Evolutionary conservation across 2,797 vertebrate species (phyloP).

Genomic region (Bradypodion ventrale): DNA sequence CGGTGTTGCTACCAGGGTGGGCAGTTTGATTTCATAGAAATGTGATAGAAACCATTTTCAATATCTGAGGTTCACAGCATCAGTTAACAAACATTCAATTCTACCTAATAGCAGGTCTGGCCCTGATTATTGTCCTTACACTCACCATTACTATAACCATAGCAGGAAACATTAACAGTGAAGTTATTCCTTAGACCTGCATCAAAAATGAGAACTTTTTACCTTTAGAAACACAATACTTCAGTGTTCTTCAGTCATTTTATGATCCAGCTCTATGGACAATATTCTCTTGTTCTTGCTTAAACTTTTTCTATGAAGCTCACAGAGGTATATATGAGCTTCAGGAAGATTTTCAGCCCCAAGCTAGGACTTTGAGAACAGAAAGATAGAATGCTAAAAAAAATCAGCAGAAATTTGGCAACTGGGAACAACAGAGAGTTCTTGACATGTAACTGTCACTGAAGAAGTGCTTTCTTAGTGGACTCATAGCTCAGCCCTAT

Average conservation of each 20-base stretch:
- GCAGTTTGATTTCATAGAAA: too few species aligned
- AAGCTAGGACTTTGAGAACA: too few species aligned
- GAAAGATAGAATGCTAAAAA: not conserved
- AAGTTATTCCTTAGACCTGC: not conserved
- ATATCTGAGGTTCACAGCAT: too few species aligned
- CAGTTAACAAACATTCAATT: too few species aligned
- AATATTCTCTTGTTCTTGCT: not conserved
- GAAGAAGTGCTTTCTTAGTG: not conserved
- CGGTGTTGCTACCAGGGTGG: too few species aligned
- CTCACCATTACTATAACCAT: not conserved
- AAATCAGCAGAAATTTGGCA: not conserved
- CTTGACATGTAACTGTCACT: not conserved
- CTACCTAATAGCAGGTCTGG: too few species aligned
- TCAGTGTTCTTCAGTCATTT: not conserved
- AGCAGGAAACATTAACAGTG: not conserved
- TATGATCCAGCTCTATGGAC: not conserved
- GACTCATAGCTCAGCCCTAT: slow-evolving; percentile 8
- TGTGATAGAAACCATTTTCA: too few species aligned
- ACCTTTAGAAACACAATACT: not conserved
- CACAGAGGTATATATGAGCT: not conserved
- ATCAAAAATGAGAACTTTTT: not conserved
- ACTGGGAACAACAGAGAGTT: not conserved
- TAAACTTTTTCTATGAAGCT: not conserved
- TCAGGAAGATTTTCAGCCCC: not conserved
- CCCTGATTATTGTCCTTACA: too few species aligned